phyloP scores from a whole-genome alignment of 2,888 invertebrate genomes.

The Plebejus anna region DNA sequence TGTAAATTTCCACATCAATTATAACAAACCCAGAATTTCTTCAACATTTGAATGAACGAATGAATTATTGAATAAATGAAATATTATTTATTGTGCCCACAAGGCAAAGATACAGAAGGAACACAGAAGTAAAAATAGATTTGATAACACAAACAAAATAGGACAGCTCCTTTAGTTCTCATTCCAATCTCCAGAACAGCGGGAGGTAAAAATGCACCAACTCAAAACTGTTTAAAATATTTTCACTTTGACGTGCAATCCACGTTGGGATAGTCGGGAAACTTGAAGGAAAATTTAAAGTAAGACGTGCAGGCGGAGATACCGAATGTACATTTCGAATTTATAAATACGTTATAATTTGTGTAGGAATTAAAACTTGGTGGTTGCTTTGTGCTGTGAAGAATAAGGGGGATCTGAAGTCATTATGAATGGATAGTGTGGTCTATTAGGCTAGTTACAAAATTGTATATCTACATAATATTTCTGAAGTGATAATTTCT shows the following conservation, averaged over 20 bases:
- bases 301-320: neutral
- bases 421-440: neutral
- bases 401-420: neutral
- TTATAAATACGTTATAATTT: slow-evolving; percentile 25
- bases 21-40: too few relatives aligned
- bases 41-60: too few relatives aligned
- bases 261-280: slow-evolving; percentile 18
- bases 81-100: too few relatives aligned
- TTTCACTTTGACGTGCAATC: slow-evolving; percentile 16
- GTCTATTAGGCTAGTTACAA: neutral
- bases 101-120: too few relatives aligned
- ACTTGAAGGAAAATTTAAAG: slow-evolving; percentile 10
- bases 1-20: too few relatives aligned
- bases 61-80: too few relatives aligned
- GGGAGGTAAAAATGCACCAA: slow-evolving; percentile 16
- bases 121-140: too few relatives aligned
- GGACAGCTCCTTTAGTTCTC: neutral
- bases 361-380: slow-evolving; percentile 14
- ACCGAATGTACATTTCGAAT: neutral
- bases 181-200: neutral
- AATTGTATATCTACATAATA: neutral
- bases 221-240: slow-evolving; percentile 21
- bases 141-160: neutral
- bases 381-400: neutral
- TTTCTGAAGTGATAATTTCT: too few relatives aligned